phyloP scores from a whole-genome alignment of 2,113 vertebrate species.

The Corythornis cristatus region DNA sequence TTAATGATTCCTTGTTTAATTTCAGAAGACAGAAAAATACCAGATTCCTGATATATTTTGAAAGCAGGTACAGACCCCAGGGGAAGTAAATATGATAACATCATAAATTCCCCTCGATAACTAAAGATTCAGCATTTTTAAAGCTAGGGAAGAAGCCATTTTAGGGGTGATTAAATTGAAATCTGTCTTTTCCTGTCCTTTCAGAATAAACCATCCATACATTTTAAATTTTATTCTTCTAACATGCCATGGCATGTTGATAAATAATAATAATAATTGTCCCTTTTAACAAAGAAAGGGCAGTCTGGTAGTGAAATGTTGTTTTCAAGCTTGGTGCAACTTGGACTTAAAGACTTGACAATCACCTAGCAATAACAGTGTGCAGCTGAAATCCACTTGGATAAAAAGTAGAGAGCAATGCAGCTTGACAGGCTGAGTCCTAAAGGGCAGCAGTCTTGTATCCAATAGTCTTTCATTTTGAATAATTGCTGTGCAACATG shows the following conservation, averaged over 20 bases:
- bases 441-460: conserved; percentile 43
- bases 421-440: conserved; percentile 35
- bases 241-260: background rate
- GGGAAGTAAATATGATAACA: background rate
- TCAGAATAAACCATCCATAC: background rate
- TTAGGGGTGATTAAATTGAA: background rate
- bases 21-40: background rate
- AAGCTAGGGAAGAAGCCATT: background rate
- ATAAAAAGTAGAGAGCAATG: conserved; percentile 13
- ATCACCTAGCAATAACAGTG: background rate
- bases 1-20: background rate
- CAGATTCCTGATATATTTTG: background rate
- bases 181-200: background rate
- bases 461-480: conserved; percentile 46
- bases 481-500: conserved; percentile 51
- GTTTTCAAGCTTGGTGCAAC: background rate
- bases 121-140: background rate
- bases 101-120: background rate
- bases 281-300: background rate
- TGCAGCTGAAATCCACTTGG: conserved; percentile 27
- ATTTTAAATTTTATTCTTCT: conserved; percentile 11
- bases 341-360: background rate
- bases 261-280: background rate
- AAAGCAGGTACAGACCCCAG: background rate
- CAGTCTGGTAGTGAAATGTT: background rate